These are phyloP conservation scores for Oreochromis mossambicus DNA, from an alignment of 2,797 vertebrate genomes.

Conservation along the genomic window DNA sequence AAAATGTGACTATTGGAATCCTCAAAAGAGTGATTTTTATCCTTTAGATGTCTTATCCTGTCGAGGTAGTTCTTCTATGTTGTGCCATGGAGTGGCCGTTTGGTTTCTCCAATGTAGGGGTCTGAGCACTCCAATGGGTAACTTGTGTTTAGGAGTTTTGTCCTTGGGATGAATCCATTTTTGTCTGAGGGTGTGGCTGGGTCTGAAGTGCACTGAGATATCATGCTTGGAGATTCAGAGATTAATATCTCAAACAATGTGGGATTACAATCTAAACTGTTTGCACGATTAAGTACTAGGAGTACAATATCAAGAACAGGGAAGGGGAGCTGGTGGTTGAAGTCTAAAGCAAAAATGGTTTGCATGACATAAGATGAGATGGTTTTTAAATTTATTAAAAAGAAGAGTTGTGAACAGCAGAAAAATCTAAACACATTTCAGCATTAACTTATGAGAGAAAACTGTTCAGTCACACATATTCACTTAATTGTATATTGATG, in stretches of 20 bases:
- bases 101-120: neutral
- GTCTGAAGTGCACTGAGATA: neutral
- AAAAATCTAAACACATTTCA: neutral
- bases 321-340: neutral
- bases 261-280: too few relatives aligned
- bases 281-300: neutral
- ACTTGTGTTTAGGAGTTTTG: too few relatives aligned
- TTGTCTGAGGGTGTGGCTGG: neutral
- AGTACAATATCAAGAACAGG: neutral
- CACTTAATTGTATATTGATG: neutral
- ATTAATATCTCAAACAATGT: neutral
- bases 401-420: neutral
- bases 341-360: neutral
- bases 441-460: neutral
- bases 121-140: neutral
- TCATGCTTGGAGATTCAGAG: fast-evolving
- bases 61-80: neutral
- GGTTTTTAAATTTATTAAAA: neutral
- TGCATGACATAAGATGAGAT: neutral
- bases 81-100: neutral
- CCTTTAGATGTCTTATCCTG: neutral
- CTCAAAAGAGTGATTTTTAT: neutral
- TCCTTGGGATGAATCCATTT: neutral
- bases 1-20: neutral
- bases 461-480: neutral